These are phyloP conservation scores for Crambe crambe DNA, from an alignment of 37 sponge, comb jelly and placozoan species.

Conservation along the genomic window DNA sequence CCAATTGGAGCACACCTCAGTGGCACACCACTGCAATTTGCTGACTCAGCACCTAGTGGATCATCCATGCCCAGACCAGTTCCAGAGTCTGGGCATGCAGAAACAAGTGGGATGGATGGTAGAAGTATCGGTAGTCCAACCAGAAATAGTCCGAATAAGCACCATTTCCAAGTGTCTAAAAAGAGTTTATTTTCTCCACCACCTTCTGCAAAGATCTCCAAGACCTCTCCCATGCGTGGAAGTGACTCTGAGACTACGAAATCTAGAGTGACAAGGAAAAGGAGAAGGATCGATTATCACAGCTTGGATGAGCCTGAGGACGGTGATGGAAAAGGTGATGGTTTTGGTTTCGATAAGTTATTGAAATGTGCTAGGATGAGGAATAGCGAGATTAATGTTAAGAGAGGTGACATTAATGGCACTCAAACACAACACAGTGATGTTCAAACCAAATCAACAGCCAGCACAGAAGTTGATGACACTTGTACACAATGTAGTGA, in stretches of 20 bases:
- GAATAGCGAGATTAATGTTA: background rate
- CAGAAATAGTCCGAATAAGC: too few species aligned
- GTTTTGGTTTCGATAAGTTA: background rate
- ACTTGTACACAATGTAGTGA: background rate
- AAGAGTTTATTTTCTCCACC: background rate
- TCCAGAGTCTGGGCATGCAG: background rate
- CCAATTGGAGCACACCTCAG: background rate
- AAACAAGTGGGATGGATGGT: background rate
- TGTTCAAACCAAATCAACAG: background rate
- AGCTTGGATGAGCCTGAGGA: background rate
- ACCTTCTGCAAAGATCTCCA: background rate
- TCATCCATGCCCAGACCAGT: background rate
- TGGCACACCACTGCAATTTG: background rate
- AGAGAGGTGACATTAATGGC: background rate
- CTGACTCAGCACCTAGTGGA: conserved; percentile 13
- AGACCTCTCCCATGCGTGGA: background rate
- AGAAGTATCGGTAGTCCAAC: too few species aligned
- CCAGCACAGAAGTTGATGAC: background rate
- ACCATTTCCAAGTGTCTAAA: background rate
- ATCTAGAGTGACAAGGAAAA: background rate
- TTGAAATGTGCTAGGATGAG: background rate
- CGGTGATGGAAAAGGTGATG: background rate
- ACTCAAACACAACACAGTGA: background rate
- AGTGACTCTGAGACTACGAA: background rate
- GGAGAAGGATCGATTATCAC: background rate